Percentiles rank a stretch among this genome's conserved stretches.
Evolutionary conservation across 2,113 vertebrate genomes (phyloP).

Genomic region (Catharus bicknelli): DNA sequence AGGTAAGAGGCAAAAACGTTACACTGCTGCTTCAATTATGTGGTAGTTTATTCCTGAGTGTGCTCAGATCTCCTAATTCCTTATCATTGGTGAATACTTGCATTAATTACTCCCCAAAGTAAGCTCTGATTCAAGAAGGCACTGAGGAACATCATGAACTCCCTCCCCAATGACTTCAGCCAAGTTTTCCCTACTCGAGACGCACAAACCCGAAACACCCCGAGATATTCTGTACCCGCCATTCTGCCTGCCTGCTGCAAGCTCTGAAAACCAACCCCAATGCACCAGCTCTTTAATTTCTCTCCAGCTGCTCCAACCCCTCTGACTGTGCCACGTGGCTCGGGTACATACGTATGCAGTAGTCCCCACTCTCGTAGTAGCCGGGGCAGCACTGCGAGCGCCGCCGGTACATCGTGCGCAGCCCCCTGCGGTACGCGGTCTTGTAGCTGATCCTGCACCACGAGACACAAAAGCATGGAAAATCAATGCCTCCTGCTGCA

Average conservation of each 20-base stretch:
- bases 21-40: neutral
- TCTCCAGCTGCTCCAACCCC: neutral
- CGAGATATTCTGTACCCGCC: neutral
- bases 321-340: fast-evolving
- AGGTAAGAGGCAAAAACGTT: neutral
- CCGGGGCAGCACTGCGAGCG: slow-evolving; percentile 97
- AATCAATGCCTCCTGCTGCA: slow-evolving; percentile 69
- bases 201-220: fast-evolving
- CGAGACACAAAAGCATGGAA: slow-evolving; percentile 67
- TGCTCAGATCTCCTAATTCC: neutral
- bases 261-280: neutral
- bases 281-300: neutral
- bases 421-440: slow-evolving; percentile 93
- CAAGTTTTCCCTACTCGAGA: neutral
- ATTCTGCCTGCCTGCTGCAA: neutral
- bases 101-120: neutral
- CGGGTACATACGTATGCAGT: slow-evolving; percentile 91
- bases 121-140: neutral
- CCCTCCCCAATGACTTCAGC: neutral
- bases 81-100: neutral
- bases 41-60: neutral
- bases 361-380: slow-evolving; percentile 93
- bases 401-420: slow-evolving; percentile 97
- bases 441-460: slow-evolving; percentile 96
- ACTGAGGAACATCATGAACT: neutral